These are phyloP conservation scores for Pionites leucogaster DNA, from an alignment of 2,113 vertebrate genomes.

Conservation along the genomic window DNA sequence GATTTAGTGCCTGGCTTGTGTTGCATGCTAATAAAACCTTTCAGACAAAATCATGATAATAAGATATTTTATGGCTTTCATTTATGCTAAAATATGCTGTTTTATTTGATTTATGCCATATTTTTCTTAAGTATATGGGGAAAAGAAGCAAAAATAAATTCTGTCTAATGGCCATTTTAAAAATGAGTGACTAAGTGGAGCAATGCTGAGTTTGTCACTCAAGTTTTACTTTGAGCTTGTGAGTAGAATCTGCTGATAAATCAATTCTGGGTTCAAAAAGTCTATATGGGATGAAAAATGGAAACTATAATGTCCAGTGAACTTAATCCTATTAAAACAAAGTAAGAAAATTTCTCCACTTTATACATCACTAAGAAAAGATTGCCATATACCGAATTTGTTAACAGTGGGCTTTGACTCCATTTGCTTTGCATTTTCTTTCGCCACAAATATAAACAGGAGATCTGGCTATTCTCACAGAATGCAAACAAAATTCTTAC, in stretches of 20 bases:
- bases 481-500: background rate
- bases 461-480: background rate
- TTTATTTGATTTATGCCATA: background rate
- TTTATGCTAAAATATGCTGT: background rate
- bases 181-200: background rate
- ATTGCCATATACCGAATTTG: background rate
- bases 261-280: background rate
- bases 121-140: background rate
- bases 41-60: background rate
- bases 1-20: background rate
- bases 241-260: background rate
- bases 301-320: background rate
- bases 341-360: background rate
- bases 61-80: background rate
- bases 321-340: background rate
- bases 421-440: background rate
- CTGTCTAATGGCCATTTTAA: background rate
- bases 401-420: background rate
- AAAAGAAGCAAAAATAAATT: constrained; percentile 13
- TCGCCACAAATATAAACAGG: background rate
- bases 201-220: background rate
- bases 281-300: background rate
- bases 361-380: background rate
- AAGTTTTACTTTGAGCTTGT: background rate
- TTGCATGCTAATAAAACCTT: constrained; percentile 4